Evolutionary conservation across 2,888 invertebrate species (phyloP).

Genomic region (Eumacrocentrus americanus): DNA sequence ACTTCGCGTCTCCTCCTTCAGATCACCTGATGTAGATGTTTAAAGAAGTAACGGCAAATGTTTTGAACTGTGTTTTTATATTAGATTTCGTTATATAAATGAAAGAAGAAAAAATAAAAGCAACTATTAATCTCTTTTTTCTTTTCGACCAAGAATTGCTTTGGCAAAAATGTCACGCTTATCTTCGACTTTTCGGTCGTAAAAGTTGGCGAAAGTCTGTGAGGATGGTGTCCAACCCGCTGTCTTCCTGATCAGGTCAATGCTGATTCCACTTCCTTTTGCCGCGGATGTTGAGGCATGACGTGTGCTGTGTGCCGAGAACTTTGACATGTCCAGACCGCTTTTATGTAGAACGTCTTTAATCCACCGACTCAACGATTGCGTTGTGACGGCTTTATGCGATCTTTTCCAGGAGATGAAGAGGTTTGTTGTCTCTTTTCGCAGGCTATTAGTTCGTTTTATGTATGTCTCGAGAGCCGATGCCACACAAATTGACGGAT

Average conservation of each 20-base stretch:
- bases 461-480: conserved; percentile 23
- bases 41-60: too few species aligned
- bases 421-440: conserved; percentile 13
- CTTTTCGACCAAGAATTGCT: too few species aligned
- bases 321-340: conserved; percentile 35
- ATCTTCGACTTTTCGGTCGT: conserved; percentile 20
- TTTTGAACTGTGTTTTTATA: too few species aligned
- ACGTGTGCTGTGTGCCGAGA: conserved; percentile 35
- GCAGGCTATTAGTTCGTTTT: conserved; percentile 19
- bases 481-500: conserved; percentile 24
- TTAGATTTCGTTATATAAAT: too few species aligned
- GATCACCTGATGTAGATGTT: too few species aligned
- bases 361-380: conserved; percentile 37
- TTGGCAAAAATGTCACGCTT: too few species aligned
- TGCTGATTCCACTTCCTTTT: conserved; percentile 29
- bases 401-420: conserved; percentile 35
- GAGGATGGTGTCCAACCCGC: conserved; percentile 40
- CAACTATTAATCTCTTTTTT: too few species aligned
- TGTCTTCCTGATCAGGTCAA: conserved; percentile 35
- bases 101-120: too few species aligned
- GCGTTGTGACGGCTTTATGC: conserved; percentile 31
- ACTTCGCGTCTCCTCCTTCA: too few species aligned
- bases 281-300: conserved; percentile 43
- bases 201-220: conserved; percentile 35
- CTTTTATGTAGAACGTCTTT: conserved; percentile 22